Percentiles rank a stretch among this genome's conserved stretches.
These are phyloP conservation scores for Neostethus bicornis DNA, from an alignment of 2,797 vertebrate species.

Conservation along the genomic window DNA sequence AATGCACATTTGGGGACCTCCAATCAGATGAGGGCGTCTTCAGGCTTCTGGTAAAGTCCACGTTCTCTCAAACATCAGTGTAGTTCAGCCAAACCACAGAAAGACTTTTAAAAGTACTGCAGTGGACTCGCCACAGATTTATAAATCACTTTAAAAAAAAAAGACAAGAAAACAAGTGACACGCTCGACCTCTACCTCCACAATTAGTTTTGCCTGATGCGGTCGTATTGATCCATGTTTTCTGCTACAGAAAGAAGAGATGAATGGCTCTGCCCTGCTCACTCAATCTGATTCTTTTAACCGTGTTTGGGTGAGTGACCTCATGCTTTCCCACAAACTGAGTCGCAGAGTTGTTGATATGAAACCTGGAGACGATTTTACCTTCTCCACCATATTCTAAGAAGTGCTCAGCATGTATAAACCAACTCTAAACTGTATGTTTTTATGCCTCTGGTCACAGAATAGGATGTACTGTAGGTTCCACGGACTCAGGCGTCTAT, in stretches of 20 bases:
- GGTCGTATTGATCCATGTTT: slow-evolving; percentile 62
- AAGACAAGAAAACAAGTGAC: slow-evolving; percentile 55
- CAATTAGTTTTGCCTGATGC: slow-evolving; percentile 74
- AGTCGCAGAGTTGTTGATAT: slow-evolving; percentile 29
- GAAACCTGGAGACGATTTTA: slow-evolving; percentile 5
- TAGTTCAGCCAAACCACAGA: too few relatives aligned
- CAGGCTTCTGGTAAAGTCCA: too few relatives aligned
- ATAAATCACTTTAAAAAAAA: slow-evolving; percentile 63
- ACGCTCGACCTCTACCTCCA: slow-evolving; percentile 57
- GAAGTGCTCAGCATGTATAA: background rate
- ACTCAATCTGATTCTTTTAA: slow-evolving; percentile 35
- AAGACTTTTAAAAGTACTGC: slow-evolving; percentile 10
- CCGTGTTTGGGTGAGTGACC: slow-evolving; percentile 34
- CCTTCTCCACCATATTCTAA: background rate
- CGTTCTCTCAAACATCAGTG: too few relatives aligned
- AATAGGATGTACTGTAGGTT: too few relatives aligned
- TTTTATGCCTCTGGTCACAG: too few relatives aligned
- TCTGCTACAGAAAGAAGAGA: slow-evolving; percentile 39
- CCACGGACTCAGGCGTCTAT: too few relatives aligned
- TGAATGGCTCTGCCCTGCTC: slow-evolving; percentile 39
- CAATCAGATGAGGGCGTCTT: too few relatives aligned
- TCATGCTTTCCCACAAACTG: slow-evolving; percentile 33
- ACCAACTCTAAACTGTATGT: too few relatives aligned
- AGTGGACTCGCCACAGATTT: slow-evolving; percentile 41
- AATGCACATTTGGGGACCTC: too few relatives aligned